Evolutionary conservation across 64 coral and sea anemone species (phyloP).

Genomic region (Actinia tenebrosa): DNA sequence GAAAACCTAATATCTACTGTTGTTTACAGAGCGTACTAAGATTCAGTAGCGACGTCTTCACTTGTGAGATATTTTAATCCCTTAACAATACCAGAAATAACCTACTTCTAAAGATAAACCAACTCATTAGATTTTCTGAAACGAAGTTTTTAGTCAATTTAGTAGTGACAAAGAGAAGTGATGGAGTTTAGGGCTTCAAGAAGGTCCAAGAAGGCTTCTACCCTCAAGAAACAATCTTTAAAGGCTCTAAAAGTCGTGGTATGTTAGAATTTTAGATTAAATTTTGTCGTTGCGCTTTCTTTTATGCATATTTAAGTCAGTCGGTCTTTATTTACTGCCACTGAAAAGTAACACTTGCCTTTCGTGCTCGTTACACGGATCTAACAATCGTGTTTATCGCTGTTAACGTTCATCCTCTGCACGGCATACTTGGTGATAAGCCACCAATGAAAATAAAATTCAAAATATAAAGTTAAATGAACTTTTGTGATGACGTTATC

Average conservation of each 20-base stretch:
- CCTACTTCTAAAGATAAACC: not conserved
- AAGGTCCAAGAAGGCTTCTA: not conserved
- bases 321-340: too few species aligned
- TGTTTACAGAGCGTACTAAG: not conserved
- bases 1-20: not conserved
- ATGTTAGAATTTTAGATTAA: not conserved
- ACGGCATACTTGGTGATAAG: too few species aligned
- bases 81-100: not conserved
- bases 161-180: not conserved
- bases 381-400: too few species aligned
- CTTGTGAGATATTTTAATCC: not conserved
- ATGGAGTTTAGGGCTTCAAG: slow-evolving; percentile 2
- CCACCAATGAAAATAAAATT: not conserved
- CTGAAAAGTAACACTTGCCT: too few species aligned
- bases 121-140: not conserved
- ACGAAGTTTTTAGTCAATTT: not conserved
- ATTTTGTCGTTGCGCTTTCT: not conserved
- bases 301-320: too few species aligned
- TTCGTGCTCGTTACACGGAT: too few species aligned
- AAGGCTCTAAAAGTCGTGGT: not conserved
- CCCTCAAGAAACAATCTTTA: not conserved
- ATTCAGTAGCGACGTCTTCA: not conserved
- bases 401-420: too few species aligned
- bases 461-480: not conserved
- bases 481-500: not conserved